phyloP scores from a whole-genome alignment of 2,888 invertebrate genomes.

The Sarcophaga carnaria region DNA sequence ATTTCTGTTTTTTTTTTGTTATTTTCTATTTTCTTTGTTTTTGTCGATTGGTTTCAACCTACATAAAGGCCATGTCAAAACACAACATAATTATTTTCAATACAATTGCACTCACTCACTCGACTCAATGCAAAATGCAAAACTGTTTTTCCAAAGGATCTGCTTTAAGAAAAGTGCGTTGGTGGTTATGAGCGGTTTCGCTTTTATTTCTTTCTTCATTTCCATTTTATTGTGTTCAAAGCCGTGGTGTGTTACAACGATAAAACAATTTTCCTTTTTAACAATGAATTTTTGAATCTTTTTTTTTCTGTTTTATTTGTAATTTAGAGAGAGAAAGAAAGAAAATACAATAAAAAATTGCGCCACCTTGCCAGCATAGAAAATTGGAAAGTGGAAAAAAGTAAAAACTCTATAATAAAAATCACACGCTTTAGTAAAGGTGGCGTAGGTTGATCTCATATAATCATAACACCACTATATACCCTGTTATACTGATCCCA shows the following conservation, averaged over 20 bases:
- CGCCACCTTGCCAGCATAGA: slow-evolving; percentile 59
- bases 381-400: slow-evolving; percentile 68
- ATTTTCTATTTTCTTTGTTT: slow-evolving; percentile 19
- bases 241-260: slow-evolving; percentile 47
- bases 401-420: slow-evolving; percentile 45
- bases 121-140: slow-evolving; percentile 58
- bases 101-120: slow-evolving; percentile 65
- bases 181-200: slow-evolving; percentile 57
- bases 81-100: slow-evolving; percentile 69
- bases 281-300: slow-evolving; percentile 49
- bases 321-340: neutral
- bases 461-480: slow-evolving; percentile 63
- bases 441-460: slow-evolving; percentile 70
- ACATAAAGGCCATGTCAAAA: slow-evolving; percentile 69
- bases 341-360: slow-evolving; percentile 35
- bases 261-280: slow-evolving; percentile 60
- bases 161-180: slow-evolving; percentile 65
- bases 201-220: slow-evolving; percentile 49
- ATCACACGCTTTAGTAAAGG: slow-evolving; percentile 70
- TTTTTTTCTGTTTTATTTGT: neutral
- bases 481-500: slow-evolving; percentile 45
- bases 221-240: slow-evolving; percentile 34
- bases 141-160: slow-evolving; percentile 45
- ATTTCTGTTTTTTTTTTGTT: neutral
- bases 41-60: slow-evolving; percentile 54